These are phyloP conservation scores for Sternarchorhynchus goeldii DNA, from an alignment of 2,797 vertebrate genomes.

Conservation along the genomic window DNA sequence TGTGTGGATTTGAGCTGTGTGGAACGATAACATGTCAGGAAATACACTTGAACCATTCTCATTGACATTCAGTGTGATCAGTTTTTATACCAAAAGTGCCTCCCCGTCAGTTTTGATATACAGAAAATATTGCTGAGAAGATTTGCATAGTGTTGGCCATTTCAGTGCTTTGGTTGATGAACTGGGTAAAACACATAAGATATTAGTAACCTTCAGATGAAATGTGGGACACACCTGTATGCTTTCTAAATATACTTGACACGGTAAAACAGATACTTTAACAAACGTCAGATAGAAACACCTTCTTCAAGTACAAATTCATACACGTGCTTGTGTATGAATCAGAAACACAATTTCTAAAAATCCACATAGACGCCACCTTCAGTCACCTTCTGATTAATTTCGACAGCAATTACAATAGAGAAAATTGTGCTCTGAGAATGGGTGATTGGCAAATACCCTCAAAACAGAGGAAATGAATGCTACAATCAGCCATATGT, in stretches of 20 bases:
- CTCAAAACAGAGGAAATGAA: slow-evolving; percentile 52
- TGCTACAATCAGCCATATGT: slow-evolving; percentile 58
- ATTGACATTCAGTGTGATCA: too few species aligned
- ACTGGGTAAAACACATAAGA: slow-evolving; percentile 33
- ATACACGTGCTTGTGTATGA: background rate
- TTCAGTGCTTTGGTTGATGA: slow-evolving; percentile 36
- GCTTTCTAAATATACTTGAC: slow-evolving; percentile 53
- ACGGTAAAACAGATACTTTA: slow-evolving; percentile 29
- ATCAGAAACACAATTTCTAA: background rate
- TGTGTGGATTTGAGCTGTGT: too few species aligned
- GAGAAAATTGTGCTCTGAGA: slow-evolving; percentile 34
- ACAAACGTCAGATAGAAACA: slow-evolving; percentile 6
- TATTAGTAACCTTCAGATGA: slow-evolving; percentile 38
- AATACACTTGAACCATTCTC: too few species aligned
- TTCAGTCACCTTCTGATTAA: background rate
- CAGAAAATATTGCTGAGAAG: slow-evolving; percentile 11
- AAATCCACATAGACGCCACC: background rate
- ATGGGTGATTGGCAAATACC: slow-evolving; percentile 53
- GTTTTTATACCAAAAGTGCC: background rate
- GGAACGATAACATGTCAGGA: too few species aligned
- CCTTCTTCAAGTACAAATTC: background rate
- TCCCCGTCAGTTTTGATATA: background rate
- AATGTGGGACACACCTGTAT: slow-evolving; percentile 52
- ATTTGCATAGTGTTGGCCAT: slow-evolving; percentile 31
- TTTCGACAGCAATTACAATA: slow-evolving; percentile 14